These are phyloP conservation scores for Thalassarche chlororhynchos DNA, from an alignment of 2,113 vertebrate species.

Conservation along the genomic window DNA sequence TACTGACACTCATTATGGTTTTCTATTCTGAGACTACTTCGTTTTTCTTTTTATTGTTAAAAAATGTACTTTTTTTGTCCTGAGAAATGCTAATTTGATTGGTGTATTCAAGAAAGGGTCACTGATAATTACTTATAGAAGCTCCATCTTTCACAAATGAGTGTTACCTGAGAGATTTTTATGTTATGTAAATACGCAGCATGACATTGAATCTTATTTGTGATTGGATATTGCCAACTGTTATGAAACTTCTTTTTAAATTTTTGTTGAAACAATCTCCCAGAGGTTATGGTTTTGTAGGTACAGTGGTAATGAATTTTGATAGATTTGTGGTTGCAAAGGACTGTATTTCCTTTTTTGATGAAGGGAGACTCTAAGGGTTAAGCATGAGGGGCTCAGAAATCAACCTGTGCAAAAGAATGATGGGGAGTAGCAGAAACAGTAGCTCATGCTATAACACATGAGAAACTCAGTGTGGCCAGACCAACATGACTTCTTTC, in stretches of 20 bases:
- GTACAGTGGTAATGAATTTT: slow-evolving; percentile 4
- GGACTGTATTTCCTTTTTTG: background rate
- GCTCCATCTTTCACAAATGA: background rate
- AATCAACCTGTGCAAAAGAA: background rate
- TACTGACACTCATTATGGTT: slow-evolving; percentile 9
- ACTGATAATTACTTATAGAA: background rate
- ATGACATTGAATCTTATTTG: background rate
- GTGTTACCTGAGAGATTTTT: background rate
- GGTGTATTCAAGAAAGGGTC: background rate
- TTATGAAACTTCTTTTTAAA: background rate
- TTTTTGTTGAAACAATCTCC: background rate
- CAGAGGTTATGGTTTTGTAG: background rate
- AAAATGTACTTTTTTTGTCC: background rate
- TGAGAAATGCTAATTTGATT: slow-evolving; percentile 23
- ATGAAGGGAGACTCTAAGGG: background rate
- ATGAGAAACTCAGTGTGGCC: background rate
- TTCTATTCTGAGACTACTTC: slow-evolving; percentile 4
- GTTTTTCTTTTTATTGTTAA: background rate
- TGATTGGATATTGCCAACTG: background rate
- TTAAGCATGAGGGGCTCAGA: background rate
- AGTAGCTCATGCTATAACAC: background rate
- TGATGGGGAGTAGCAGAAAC: background rate
- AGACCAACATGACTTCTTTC: background rate
- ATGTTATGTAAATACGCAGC: background rate
- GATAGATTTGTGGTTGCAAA: background rate